Base-by-base conservation (phyloP, 2,888 invertebrate species). In the Perizoma affinitatum region DNA sequence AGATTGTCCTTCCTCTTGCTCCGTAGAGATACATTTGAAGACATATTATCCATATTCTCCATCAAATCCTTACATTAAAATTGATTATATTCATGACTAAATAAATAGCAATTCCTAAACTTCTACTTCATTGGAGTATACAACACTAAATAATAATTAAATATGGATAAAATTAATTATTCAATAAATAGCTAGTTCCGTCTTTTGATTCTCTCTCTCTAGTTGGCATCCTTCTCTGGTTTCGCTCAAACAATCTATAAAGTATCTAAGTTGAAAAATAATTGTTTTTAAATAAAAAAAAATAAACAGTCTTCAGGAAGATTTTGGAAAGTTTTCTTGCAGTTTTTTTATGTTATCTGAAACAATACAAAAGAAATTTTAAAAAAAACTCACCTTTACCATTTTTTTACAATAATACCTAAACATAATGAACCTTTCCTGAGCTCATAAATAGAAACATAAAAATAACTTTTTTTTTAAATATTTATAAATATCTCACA, bases 161-260 rank as follows among this genome's bases (percentile, higher is more conserved):
- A 75, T 68, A 75, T 73, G 75, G 73, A 76, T 77, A 78, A 80
- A 83, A 67, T 22, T 22, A 22, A 80, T 77, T 86, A 83, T 80
- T 82, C 82, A 78, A 89, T 89, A 89, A 88, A 88, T 87, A 85
- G 82, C 83, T 89, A 88, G 70, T 79, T 91, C 86, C 88, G 91
- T 91, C 92, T 92, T 91, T 88, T 90, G 66, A 76, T 87, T 92
- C 91, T 92, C 91, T 91, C 91, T 91, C 90, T 67, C 76, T 79
- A 72, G 74, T 90, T 90, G 86, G 85, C 90, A 89, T 90, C 78
- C 84, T 84, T 75, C 76, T 67, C 76, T 71, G 54, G 65, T 69
- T 66, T 72, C 74, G 64, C 70, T 78, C 74, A 61, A 74, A 76
- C 72, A 75, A 73, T 76, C 78, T 77, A 81, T 80, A 75, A 64